Evolutionary conservation across 2,888 invertebrate genomes (phyloP).

Genomic region (Nemurella pictetii): DNA sequence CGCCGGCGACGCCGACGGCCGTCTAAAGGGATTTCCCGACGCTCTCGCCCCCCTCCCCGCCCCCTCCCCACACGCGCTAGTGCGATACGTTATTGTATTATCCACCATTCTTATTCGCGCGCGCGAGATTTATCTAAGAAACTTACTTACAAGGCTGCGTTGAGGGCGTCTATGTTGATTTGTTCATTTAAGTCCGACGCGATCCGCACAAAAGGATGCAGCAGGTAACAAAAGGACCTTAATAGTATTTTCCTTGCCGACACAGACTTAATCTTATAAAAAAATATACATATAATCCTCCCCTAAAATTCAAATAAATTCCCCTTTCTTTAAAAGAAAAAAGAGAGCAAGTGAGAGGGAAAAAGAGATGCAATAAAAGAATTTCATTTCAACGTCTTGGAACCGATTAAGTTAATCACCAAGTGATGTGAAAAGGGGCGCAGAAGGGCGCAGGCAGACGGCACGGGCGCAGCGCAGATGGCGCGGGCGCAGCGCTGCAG

Average conservation of each 20-base stretch:
- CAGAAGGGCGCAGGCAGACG: neutral
- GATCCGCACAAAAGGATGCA: neutral
- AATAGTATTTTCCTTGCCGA: neutral
- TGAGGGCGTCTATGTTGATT: neutral
- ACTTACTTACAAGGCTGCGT: neutral
- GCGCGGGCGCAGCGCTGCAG: neutral
- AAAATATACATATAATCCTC: neutral
- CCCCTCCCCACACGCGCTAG: neutral
- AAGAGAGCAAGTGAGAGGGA: neutral
- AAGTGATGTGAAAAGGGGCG: conserved; percentile 27
- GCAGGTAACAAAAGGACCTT: neutral
- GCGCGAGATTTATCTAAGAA: neutral
- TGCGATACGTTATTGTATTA: neutral
- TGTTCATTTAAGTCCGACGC: neutral
- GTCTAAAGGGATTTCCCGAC: conserved; percentile 11
- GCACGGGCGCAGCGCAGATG: neutral
- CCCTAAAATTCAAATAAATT: conserved; percentile 29
- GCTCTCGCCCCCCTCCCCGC: neutral
- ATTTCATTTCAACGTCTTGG: conserved; percentile 36
- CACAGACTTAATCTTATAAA: neutral
- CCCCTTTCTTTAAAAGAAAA: conserved; percentile 28
- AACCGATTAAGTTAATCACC: conserved; percentile 37
- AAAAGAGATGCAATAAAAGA: conserved; percentile 35
- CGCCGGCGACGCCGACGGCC: neutral
- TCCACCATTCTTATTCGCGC: neutral